These are phyloP conservation scores for Acleris cristana DNA, from an alignment of 2,888 invertebrate genomes.

Conservation along the genomic window DNA sequence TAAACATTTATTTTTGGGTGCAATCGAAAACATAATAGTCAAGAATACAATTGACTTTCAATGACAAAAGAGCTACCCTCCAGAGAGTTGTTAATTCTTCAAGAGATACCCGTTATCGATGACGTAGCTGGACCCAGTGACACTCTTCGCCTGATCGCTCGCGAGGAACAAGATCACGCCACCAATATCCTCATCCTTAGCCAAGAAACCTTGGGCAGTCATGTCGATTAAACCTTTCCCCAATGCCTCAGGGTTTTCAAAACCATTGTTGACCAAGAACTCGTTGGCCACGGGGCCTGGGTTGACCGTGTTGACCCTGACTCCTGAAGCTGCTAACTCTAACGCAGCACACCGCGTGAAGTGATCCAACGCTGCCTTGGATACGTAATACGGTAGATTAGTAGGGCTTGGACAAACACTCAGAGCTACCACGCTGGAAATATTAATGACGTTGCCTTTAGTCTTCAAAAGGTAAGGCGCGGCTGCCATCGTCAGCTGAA, in stretches of 20 bases:
- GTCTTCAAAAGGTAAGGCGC: slow-evolving; percentile 50
- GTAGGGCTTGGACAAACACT: background rate
- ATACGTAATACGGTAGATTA: slow-evolving; percentile 83
- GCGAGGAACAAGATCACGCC: slow-evolving; percentile 7
- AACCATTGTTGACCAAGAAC: slow-evolving; percentile 8
- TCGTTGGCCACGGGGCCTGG: slow-evolving; percentile 71
- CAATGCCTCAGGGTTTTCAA: background rate
- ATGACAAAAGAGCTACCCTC: background rate
- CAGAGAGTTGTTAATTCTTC: background rate
- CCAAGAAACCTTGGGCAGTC: slow-evolving; percentile 1
- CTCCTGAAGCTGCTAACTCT: slow-evolving; percentile 81
- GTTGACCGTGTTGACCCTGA: slow-evolving; percentile 87
- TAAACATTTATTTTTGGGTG: too few species aligned
- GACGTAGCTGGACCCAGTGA: slow-evolving; percentile 12
- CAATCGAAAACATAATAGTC: background rate
- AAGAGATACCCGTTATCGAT: slow-evolving; percentile 14
- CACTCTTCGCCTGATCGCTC: slow-evolving; percentile 13
- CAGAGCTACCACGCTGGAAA: slow-evolving; percentile 51
- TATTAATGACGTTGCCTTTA: slow-evolving; percentile 57
- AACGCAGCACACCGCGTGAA: slow-evolving; percentile 88
- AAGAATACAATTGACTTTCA: background rate
- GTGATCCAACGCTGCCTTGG: slow-evolving; percentile 90
- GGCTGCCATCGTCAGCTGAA: slow-evolving; percentile 49
- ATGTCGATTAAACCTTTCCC: background rate
- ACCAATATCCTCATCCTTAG: slow-evolving; percentile 1